Evolutionary conservation across 1,140 invertebrate species (phyloP).

Genomic region (Drosophila hydei): DNA sequence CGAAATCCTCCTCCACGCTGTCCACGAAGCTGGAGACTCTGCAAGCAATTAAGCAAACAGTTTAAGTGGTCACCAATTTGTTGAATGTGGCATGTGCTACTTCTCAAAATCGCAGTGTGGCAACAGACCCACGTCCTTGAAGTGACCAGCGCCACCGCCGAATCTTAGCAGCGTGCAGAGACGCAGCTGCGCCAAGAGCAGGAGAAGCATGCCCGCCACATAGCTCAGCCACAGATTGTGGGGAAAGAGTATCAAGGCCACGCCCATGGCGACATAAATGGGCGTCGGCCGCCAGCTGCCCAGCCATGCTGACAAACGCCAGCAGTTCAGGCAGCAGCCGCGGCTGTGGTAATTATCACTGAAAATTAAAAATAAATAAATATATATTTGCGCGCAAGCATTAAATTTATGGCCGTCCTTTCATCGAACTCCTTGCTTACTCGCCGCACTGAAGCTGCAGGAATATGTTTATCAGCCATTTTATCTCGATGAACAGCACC

Average conservation of each 20-base stretch:
- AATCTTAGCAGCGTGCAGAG: slow-evolving; percentile 66
- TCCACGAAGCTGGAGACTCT: slow-evolving; percentile 74
- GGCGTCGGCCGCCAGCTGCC: slow-evolving; percentile 75
- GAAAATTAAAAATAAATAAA: slow-evolving; percentile 43
- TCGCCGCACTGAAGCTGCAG: slow-evolving; percentile 70
- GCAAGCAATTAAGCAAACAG: slow-evolving; percentile 40
- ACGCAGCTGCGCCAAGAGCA: slow-evolving; percentile 69
- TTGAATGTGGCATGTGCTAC: slow-evolving; percentile 46
- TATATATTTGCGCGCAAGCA: slow-evolving; percentile 13
- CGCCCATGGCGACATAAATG: slow-evolving; percentile 70
- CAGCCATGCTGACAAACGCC: slow-evolving; percentile 53
- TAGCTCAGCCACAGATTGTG: slow-evolving; percentile 83
- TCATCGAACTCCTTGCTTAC: slow-evolving; percentile 44
- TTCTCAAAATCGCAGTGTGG: slow-evolving; percentile 81
- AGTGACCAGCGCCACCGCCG: slow-evolving; percentile 25
- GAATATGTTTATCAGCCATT: slow-evolving; percentile 80
- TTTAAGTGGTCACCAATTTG: slow-evolving; percentile 29
- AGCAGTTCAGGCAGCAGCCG: slow-evolving; percentile 61
- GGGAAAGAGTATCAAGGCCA: slow-evolving; percentile 71
- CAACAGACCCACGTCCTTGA: slow-evolving; percentile 75
- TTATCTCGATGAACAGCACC: slow-evolving; percentile 78
- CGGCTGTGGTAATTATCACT: slow-evolving; percentile 68
- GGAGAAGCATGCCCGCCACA: slow-evolving; percentile 75
- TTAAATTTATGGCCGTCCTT: slow-evolving; percentile 25
- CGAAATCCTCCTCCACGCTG: slow-evolving; percentile 70